Conservation (phyloP, 1,140 invertebrate genomes). For the Matsumurasca onukii region DNA sequence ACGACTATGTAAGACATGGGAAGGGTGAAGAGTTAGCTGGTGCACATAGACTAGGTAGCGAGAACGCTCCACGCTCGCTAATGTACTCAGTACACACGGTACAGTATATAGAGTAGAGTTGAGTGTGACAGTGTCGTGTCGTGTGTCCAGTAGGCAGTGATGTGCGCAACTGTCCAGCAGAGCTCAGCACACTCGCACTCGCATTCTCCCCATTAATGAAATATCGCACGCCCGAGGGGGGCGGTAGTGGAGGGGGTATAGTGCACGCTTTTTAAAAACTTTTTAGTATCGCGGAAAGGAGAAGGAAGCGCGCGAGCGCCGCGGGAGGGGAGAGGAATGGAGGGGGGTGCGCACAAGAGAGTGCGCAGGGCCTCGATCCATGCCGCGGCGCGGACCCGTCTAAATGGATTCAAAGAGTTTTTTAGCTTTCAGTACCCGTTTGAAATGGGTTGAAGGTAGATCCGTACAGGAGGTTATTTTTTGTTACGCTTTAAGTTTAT, state of each 20-base stretch:
- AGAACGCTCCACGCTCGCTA: no score
- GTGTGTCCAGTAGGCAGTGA: not conserved
- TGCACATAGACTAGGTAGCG: no score
- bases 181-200: not conserved
- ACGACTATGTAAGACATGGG: no score
- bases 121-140: no score
- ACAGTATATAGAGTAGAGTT: no score
- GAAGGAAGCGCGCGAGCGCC: no score
- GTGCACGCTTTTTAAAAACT: conserved; percentile 32
- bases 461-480: conserved; percentile 32
- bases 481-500: conserved; percentile 36
- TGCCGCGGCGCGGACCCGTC: conserved; percentile 5
- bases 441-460: conserved; percentile 35
- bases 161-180: not conserved
- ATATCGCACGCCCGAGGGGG: conserved; percentile 25
- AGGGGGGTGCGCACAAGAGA: conserved; percentile 11
- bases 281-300: conserved; percentile 32
- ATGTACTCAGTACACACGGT: no score
- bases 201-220: conserved; percentile 33
- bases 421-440: conserved; percentile 36
- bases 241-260: no score
- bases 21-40: no score
- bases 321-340: conserved; percentile 19
- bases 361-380: conserved; percentile 23
- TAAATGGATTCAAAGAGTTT: conserved; percentile 35